Evolutionary conservation across 92 coral and sea anemone species (phyloP).

Genomic region (Parazoanthus atlanticus): DNA sequence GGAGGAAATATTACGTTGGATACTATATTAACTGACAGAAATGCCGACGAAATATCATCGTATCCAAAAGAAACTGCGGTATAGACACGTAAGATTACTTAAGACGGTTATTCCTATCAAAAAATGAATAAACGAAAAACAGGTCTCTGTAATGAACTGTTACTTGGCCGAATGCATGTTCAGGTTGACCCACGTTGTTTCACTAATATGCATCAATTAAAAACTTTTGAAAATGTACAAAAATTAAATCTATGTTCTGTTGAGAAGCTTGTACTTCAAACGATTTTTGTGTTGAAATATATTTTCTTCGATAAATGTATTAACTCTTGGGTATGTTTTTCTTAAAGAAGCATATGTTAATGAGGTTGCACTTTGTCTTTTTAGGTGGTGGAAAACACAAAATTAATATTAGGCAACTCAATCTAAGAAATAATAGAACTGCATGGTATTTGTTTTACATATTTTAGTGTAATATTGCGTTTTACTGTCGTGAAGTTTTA

Average conservation of each 20-base stretch:
- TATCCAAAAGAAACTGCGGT: conserved; percentile 22
- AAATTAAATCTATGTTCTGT: background rate
- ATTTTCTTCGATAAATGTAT: background rate
- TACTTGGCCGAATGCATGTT: too few species aligned
- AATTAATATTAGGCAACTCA: background rate
- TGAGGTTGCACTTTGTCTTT: background rate
- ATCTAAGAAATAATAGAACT: background rate
- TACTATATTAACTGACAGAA: background rate
- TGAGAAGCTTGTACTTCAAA: background rate
- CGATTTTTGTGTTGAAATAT: too few species aligned
- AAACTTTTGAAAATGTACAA: background rate
- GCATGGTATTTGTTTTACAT: background rate
- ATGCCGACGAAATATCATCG: background rate
- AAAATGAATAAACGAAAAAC: too few species aligned
- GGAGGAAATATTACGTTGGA: background rate
- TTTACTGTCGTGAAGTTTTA: background rate
- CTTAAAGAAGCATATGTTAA: background rate
- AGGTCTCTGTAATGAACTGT: too few species aligned
- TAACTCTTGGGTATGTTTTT: background rate
- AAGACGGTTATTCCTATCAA: background rate
- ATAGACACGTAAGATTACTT: background rate
- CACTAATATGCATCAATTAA: too few species aligned
- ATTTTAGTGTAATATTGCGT: background rate
- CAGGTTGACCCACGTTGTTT: too few species aligned
- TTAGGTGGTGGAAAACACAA: background rate